phyloP scores from a whole-genome alignment of 2,888 invertebrate genomes.

The Agriopis leucophaearia region DNA sequence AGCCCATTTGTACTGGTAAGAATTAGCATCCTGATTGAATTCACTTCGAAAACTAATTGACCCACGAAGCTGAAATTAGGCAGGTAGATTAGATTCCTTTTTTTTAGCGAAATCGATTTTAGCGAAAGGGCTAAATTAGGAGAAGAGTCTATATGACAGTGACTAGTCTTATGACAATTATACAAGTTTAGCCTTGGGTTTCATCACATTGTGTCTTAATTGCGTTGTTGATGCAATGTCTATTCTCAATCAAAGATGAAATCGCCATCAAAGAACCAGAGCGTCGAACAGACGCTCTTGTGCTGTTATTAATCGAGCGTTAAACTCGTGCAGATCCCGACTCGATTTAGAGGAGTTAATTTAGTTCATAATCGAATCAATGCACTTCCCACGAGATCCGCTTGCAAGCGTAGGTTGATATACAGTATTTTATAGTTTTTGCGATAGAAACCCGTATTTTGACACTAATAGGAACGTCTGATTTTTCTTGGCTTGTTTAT shows the following conservation, averaged over 20 bases:
- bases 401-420: slow-evolving; percentile 53
- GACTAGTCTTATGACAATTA: too few relatives aligned
- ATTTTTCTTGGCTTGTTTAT: slow-evolving; percentile 10
- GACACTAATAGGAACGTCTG: slow-evolving; percentile 33
- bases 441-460: slow-evolving; percentile 37
- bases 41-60: too few relatives aligned
- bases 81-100: too few relatives aligned
- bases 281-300: slow-evolving; percentile 50
- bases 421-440: slow-evolving; percentile 44
- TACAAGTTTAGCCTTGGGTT: background rate
- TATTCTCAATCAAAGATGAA: slow-evolving; percentile 36
- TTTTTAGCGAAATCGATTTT: too few relatives aligned
- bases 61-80: too few relatives aligned
- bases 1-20: too few relatives aligned
- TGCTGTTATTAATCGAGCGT: slow-evolving; percentile 60
- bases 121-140: too few relatives aligned
- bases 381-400: slow-evolving; percentile 68
- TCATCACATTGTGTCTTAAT: slow-evolving; percentile 2
- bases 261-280: slow-evolving; percentile 34
- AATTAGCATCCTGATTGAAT: too few relatives aligned
- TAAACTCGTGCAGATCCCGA: slow-evolving; percentile 62
- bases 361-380: slow-evolving; percentile 69
- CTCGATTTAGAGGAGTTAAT: slow-evolving; percentile 66
- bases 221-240: slow-evolving; percentile 18
- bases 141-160: too few relatives aligned